phyloP scores from a whole-genome alignment of 2,888 invertebrate species.

The Elegia similella region DNA sequence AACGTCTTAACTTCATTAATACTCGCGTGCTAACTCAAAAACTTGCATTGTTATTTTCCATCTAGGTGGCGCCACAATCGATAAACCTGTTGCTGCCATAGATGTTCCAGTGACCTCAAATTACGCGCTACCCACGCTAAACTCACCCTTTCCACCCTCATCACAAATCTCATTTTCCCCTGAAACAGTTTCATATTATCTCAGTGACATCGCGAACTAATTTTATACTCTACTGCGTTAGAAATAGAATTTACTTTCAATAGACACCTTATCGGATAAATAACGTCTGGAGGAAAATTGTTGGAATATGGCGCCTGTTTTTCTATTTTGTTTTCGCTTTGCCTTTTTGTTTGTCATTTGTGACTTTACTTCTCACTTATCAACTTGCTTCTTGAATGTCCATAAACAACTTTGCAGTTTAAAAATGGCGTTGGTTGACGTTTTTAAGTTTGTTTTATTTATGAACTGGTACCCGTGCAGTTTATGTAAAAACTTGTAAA shows the following conservation, averaged over 20 bases:
- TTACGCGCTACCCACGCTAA: conserved; percentile 14
- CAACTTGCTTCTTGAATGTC: not conserved
- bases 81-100: conserved; percentile 58
- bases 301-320: conserved; percentile 39
- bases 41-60: conserved; percentile 32
- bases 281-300: conserved; percentile 50
- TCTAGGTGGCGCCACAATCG: conserved; percentile 57
- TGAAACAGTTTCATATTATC: conserved; percentile 25
- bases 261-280: conserved; percentile 45
- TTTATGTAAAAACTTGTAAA: too few relatives aligned
- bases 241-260: conserved; percentile 38
- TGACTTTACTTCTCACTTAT: conserved; percentile 2
- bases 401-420: not conserved
- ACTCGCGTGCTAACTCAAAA: conserved; percentile 13
- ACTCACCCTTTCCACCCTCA: not conserved
- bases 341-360: conserved; percentile 16
- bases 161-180: conserved; percentile 29
- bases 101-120: conserved; percentile 56
- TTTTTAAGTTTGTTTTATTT: not conserved
- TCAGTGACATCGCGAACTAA: conserved; percentile 29
- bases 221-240: conserved; percentile 38
- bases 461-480: too few relatives aligned
- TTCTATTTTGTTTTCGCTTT: conserved; percentile 30
- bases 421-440: not conserved
- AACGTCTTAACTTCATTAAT: not conserved